Evolutionary conservation across 2,888 invertebrate genomes (phyloP).

Genomic region (Lordiphosa andalusiaca): DNA sequence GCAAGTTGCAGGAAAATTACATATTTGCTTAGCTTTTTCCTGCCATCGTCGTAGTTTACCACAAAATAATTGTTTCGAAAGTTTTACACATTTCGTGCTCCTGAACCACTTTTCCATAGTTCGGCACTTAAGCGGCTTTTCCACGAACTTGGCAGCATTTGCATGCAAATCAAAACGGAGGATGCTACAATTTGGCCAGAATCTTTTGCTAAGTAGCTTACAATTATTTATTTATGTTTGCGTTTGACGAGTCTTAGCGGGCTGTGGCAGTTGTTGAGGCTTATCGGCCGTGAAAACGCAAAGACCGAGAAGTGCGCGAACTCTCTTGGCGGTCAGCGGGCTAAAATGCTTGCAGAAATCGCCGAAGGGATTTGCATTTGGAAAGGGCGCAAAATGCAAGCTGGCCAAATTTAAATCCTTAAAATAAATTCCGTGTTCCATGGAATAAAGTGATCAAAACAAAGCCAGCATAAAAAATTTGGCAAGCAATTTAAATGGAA

Average conservation of each 20-base stretch:
- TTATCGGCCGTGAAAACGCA: conserved; percentile 37
- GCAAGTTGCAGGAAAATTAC: no score
- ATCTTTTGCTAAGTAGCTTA: conserved; percentile 52
- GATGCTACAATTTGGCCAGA: conserved; percentile 20
- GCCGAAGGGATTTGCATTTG: no score
- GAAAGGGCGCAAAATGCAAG: no score
- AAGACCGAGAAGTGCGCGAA: neutral
- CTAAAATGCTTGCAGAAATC: no score
- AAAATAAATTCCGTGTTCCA: no score
- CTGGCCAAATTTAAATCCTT: no score
- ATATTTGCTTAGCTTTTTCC: conserved; percentile 30
- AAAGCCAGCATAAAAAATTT: no score
- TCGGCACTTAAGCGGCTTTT: conserved; percentile 38
- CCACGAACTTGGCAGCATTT: conserved; percentile 32
- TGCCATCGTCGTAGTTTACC: conserved; percentile 51
- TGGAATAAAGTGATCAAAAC: no score
- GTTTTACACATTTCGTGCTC: conserved; percentile 14
- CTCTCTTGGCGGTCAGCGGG: no score
- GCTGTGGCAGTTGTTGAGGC: conserved; percentile 55
- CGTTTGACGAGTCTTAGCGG: conserved; percentile 7
- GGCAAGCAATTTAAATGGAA: no score
- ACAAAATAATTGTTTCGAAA: conserved; percentile 35
- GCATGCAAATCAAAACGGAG: conserved; percentile 29
- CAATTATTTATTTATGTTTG: conserved; percentile 64
- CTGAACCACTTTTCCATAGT: conserved; percentile 4